A percentile compares a stretch with the other conserved stretches of the same genome.
Evolutionary conservation across 1,140 invertebrate genomes (phyloP).

Genomic region (Ericerus pela): DNA sequence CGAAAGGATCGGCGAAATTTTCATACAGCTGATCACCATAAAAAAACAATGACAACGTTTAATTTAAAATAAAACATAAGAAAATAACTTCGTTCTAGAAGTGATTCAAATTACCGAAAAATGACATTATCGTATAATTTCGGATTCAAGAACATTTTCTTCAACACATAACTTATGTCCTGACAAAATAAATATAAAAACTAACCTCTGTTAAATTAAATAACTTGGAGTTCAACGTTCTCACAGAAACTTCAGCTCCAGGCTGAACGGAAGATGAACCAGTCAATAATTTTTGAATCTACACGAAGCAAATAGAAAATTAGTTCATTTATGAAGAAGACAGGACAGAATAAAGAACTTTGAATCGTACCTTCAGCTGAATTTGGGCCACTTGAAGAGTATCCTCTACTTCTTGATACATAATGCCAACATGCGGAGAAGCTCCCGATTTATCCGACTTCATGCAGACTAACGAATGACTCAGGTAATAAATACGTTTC

Average conservation of each 20-base stretch:
- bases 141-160: no score
- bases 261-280: not conserved
- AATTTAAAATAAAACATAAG: not conserved
- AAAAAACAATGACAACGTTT: constrained; percentile 2
- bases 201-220: constrained; percentile 1
- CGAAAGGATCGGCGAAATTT: constrained; percentile 63
- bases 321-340: not conserved
- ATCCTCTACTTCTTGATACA: constrained; percentile 43
- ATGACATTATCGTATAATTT: no score
- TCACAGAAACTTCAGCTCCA: not conserved
- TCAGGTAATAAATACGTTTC: constrained; percentile 76
- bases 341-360: not conserved
- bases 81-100: not conserved
- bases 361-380: constrained; percentile 40
- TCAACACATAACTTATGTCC: no score
- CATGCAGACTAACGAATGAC: constrained; percentile 86
- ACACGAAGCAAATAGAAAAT: not conserved
- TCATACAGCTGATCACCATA: constrained; percentile 51
- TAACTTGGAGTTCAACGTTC: not conserved
- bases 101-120: no score
- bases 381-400: constrained; percentile 44
- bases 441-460: constrained; percentile 68
- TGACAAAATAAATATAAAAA: no score
- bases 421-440: constrained; percentile 61
- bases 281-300: not conserved